Conservation (phyloP, 2,888 invertebrate species). For the Erpobdella octoculata region DNA sequence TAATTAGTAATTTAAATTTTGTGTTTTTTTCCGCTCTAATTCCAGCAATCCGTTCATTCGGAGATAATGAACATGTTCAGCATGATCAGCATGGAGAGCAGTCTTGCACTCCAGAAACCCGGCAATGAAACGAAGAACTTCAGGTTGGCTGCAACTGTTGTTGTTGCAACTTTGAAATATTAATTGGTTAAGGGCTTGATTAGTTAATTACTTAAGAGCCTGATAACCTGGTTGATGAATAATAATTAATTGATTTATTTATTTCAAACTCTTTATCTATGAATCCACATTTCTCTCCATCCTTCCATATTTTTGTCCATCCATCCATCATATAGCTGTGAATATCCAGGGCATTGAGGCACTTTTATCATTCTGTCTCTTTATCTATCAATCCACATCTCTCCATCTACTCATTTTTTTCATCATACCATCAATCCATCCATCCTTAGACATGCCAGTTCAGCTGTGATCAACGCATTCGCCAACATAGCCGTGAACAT, state of each 20-base stretch:
- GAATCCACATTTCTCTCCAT: no score
- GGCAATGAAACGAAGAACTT: background rate
- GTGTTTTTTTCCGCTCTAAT: background rate
- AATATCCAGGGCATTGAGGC: no score
- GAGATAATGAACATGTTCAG: constrained; percentile 97
- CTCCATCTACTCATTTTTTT: background rate
- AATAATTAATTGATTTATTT: no score
- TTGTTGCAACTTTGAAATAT: no score
- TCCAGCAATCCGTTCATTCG: constrained; percentile 64
- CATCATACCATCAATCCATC: background rate
- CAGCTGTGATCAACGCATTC: constrained; percentile 88
- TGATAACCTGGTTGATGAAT: no score
- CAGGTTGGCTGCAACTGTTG: background rate
- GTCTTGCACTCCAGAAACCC: constrained; percentile 46
- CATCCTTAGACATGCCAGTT: constrained; percentile 67
- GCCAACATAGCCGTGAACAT: constrained; percentile 91
- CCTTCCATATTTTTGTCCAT: background rate
- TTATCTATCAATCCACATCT: no score
- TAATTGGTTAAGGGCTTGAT: no score
- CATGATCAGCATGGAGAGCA: constrained; percentile 84
- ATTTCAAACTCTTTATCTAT: no score
- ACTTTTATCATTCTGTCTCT: no score
- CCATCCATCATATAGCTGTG: no score
- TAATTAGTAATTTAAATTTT: no score
- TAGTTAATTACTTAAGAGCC: no score